These are phyloP conservation scores for Rhopalosiphum padi DNA, from an alignment of 1,140 invertebrate species.

Conservation along the genomic window DNA sequence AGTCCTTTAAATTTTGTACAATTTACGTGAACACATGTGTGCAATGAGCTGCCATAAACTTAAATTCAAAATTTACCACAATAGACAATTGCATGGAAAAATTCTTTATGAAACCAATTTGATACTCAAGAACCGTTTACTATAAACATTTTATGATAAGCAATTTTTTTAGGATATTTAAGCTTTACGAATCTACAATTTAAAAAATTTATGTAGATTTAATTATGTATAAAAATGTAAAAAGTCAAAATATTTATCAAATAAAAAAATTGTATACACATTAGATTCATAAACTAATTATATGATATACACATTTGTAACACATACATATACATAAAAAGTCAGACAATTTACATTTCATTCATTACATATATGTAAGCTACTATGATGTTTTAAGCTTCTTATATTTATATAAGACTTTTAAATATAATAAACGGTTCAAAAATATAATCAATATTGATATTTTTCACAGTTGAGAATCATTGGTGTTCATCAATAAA, in stretches of 20 bases:
- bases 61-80: conserved; percentile 26
- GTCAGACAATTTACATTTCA: background rate
- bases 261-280: background rate
- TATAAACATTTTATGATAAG: background rate
- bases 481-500: background rate
- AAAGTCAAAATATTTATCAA: background rate
- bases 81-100: background rate
- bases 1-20: conserved; percentile 56
- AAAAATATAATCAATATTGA: background rate
- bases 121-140: conserved; percentile 30
- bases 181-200: conserved; percentile 6
- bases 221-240: background rate
- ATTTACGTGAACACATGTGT: conserved; percentile 52
- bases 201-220: conserved; percentile 31
- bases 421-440: conserved; percentile 11
- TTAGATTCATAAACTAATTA: background rate
- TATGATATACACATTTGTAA: background rate
- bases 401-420: background rate
- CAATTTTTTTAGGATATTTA: background rate
- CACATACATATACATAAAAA: background rate
- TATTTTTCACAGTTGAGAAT: background rate
- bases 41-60: conserved; percentile 52
- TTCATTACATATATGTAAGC: background rate
- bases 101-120: background rate
- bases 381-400: background rate